A percentile compares a stretch with the other conserved stretches of the same genome.
Evolutionary conservation across 2,113 vertebrate species (phyloP).

Genomic region (Rhadina sibilatrix): DNA sequence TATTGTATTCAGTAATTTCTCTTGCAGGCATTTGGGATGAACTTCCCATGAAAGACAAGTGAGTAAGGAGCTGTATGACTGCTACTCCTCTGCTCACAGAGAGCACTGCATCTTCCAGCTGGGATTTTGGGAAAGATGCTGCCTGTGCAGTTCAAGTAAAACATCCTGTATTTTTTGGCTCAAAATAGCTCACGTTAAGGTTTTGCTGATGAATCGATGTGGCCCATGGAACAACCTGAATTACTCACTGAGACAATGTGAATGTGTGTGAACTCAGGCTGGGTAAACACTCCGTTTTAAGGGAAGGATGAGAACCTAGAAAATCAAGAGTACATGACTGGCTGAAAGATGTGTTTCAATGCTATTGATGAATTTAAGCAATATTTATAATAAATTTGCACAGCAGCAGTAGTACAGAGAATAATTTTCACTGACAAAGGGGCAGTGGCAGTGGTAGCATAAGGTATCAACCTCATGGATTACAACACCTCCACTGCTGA

Average conservation of each 20-base stretch:
- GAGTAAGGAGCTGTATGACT: neutral
- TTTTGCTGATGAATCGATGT: neutral
- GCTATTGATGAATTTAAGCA: neutral
- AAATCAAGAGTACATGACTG: neutral
- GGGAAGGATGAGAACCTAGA: neutral
- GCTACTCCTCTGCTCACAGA: neutral
- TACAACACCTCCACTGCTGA: neutral
- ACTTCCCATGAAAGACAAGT: neutral
- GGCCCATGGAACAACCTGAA: neutral
- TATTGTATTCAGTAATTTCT: neutral
- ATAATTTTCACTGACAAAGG: neutral
- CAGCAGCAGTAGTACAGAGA: neutral
- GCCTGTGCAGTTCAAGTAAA: conserved; percentile 15
- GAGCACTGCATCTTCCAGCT: neutral
- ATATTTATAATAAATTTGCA: neutral
- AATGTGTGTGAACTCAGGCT: neutral
- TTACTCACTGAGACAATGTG: neutral
- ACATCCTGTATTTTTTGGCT: conserved; percentile 44
- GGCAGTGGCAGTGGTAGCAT: too few species aligned
- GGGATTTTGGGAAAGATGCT: neutral
- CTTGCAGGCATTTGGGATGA: neutral
- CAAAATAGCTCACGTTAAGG: neutral
- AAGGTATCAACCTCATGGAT: neutral
- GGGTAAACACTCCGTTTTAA: neutral
- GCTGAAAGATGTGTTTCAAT: neutral